phyloP scores from a whole-genome alignment of 2,797 vertebrate species.

The Phoxinus dragarum region DNA sequence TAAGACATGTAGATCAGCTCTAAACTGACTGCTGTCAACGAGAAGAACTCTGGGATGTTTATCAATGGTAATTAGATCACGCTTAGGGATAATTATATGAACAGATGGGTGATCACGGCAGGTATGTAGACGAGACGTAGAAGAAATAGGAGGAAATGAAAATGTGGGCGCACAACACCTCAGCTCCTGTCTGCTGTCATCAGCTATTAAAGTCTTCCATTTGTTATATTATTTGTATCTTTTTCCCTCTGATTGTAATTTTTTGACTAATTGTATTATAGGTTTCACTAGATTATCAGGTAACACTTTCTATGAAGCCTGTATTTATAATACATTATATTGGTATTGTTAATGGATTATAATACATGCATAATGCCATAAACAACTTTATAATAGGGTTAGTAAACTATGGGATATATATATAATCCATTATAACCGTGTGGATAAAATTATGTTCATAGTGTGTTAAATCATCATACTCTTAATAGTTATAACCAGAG shows the following conservation, averaged over 20 bases:
- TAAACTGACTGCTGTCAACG: not conserved
- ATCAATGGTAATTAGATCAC: constrained; percentile 69
- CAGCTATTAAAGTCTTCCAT: constrained; percentile 48
- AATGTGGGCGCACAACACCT: not conserved
- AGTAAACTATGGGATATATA: no score
- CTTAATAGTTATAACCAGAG: no score
- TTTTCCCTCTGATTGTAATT: constrained; percentile 69
- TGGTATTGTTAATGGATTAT: no score
- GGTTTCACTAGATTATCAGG: not conserved
- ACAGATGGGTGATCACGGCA: constrained; percentile 70
- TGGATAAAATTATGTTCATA: no score
- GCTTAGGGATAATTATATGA: constrained; percentile 72
- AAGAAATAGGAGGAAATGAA: constrained; percentile 19
- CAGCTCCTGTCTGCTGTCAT: constrained; percentile 31
- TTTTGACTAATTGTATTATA: constrained; percentile 50
- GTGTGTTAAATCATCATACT: no score
- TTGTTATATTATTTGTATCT: constrained; percentile 43
- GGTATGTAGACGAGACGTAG: constrained; percentile 42
- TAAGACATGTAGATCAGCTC: not conserved
- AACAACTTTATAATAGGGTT: no score
- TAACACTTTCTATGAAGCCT: no score
- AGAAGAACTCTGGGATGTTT: constrained; percentile 47
- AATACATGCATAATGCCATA: no score
- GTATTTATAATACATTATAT: no score
- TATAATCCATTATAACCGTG: no score